Evolutionary conservation across 2,797 vertebrate genomes (phyloP), one percentile per base, ranked within the genome.

Genomic region (Aldrovandia affinis): DNA sequence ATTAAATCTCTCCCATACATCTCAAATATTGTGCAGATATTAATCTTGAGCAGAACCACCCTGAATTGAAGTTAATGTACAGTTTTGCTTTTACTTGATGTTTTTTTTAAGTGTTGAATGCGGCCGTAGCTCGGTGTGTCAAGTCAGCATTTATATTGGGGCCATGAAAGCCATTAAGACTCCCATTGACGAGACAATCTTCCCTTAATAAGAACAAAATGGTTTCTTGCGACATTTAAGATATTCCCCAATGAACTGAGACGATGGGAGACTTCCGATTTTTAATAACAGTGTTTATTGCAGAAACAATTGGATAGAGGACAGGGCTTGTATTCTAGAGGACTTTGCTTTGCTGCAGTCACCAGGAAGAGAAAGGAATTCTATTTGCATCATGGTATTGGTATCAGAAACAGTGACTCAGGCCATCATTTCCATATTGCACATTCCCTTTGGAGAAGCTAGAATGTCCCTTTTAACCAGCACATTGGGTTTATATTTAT

Each of bases 241-340:
- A 30, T 50, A n/a, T 52, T 73, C 47, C 80, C 80, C 15, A 12
- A 30, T 33, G 80, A 42, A n/a, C 59, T 81, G 80, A 81, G 39
- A 39, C 59, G 20, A 28, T 14, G n/a, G 80, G 61, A 36, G 47
- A 18, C 25, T 44, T 36, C 30, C 18, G 5, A 18, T 55, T 42
- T 73, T 54, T 36, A 82, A 73, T 82, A 7, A 70, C 20, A 36
- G 63, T 54, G 81, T 73, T 82, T 82, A 70, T 82, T 68, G 81
- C 63, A 70, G 30, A 82, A 33, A 50, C 63, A 15, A 50, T 65
- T 18, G 42, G 63, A 54, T 22, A 50, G 47, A 65, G 79, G 33
- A 15, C 6, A 2, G 57, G 54, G 6, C 7, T 57, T 20, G 18
- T 57, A 57, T 20, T 57, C 25, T 57, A 57, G 14, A 3, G 65